Evolutionary conservation across 2,888 invertebrate genomes (phyloP), one percentile per base, ranked within the genome.

Genomic region (Dolichopus griseipennis): DNA sequence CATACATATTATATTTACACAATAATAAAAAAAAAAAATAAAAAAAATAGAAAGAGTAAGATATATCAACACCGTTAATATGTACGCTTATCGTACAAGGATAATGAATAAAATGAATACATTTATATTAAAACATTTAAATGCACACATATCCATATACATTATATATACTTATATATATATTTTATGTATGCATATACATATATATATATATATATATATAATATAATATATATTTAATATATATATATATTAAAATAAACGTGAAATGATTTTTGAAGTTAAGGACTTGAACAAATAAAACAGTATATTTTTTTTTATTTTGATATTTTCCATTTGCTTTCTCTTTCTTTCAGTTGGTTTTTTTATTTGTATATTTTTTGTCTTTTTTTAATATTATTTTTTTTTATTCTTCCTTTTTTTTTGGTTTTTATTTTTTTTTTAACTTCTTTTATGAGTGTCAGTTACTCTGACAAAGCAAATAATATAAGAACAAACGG

Each of bases 281-380:
- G 52, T 52, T 52, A 52, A 52, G 52, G 52, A 52, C 52, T 52
- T 52, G 52, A 52, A 52, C 18, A 52, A 52, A 52, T 52, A 52
- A 52, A 52, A 52, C 52, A 18, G 52, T 52, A 18, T 52, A 18
- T 18, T 52, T 52, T 52, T 12, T 52, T 52, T 52, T 52, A 4
- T 18, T 37, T 52, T 52, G 2, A 27, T 27, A 27, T 27, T 27
- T 27, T 27, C 27, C 27, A 27, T 27, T 27, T 27, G 27, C 27
- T 27, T 27, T 27, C 27, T 27, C 27, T 27, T 27, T 27, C 27
- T 27, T 27, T 27, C 27, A 27, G 27, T 27, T 27, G 27, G 2
- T 27, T 27, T 27, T 41, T 15, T 41, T 15, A 12, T 41, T 41
- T 41, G 2, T 41, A 41, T 41, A 12, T 41, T 12, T 12, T 41